Percentiles rank a stretch among this genome's conserved stretches.
These are phyloP conservation scores for Onthophagus taurus DNA, from an alignment of 1,140 invertebrate genomes.

Conservation along the genomic window DNA sequence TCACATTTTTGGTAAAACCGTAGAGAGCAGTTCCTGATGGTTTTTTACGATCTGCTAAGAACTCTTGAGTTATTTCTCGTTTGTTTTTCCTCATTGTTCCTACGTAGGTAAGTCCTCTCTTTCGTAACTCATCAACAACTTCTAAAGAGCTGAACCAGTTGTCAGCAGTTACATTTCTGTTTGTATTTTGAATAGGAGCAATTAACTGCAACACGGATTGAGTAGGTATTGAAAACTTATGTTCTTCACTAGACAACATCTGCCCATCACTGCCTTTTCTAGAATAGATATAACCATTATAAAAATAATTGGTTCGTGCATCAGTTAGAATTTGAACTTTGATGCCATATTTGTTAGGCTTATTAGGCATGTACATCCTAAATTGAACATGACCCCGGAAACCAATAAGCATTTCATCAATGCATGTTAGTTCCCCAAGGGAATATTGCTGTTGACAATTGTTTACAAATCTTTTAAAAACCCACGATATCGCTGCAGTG, in stretches of 20 bases:
- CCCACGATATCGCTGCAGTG: slow-evolving; percentile 26
- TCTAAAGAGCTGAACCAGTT: slow-evolving; percentile 38
- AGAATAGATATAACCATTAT: slow-evolving; percentile 31
- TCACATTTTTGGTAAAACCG: background rate
- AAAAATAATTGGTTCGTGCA: slow-evolving; percentile 30
- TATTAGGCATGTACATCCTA: slow-evolving; percentile 37
- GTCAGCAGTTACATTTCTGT: slow-evolving; percentile 34
- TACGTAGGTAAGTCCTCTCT: slow-evolving; percentile 30
- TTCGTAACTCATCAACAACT: slow-evolving; percentile 29
- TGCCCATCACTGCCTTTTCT: slow-evolving; percentile 31
- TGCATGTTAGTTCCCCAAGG: slow-evolving; percentile 22
- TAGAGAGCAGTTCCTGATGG: background rate
- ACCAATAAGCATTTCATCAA: slow-evolving; percentile 38
- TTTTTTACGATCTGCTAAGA: background rate
- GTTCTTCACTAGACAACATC: slow-evolving; percentile 19
- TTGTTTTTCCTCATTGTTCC: slow-evolving; percentile 40
- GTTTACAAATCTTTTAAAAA: slow-evolving; percentile 33
- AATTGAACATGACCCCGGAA: slow-evolving; percentile 37
- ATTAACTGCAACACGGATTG: slow-evolving; percentile 28
- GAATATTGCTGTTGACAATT: slow-evolving; percentile 32
- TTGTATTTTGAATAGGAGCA: slow-evolving; percentile 26
- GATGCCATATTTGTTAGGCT: slow-evolving; percentile 40
- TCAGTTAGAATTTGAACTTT: slow-evolving; percentile 31
- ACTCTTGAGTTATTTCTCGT: slow-evolving; percentile 18
- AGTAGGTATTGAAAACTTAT: slow-evolving; percentile 21